A percentile compares a stretch with the other conserved stretches of the same genome.
Conservation (phyloP, 2,888 invertebrate species). For the Gymnoscelis rufifasciata region DNA sequence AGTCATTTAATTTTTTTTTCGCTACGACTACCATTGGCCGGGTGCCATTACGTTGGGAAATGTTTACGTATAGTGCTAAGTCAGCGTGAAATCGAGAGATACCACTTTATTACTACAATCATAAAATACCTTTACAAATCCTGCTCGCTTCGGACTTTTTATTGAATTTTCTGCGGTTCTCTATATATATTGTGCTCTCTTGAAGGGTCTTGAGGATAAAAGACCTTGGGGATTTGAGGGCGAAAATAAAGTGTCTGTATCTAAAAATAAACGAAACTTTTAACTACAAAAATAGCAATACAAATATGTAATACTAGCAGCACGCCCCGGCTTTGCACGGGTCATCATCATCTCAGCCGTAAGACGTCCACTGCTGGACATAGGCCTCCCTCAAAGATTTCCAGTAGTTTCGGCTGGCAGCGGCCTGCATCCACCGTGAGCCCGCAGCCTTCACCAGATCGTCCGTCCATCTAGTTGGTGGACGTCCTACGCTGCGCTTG, state of each 20-base stretch:
- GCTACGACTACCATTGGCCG: background rate
- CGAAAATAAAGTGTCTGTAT: constrained; percentile 1
- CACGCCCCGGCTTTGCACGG: too few relatives aligned
- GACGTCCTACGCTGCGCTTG: too few relatives aligned
- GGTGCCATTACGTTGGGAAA: background rate
- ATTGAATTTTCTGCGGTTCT: constrained; percentile 12
- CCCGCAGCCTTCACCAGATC: too few relatives aligned
- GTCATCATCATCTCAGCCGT: too few relatives aligned
- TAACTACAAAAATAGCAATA: background rate
- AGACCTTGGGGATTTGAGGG: constrained; percentile 4
- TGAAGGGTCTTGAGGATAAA: constrained; percentile 4
- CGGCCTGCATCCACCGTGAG: too few relatives aligned
- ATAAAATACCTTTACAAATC: constrained; percentile 7
- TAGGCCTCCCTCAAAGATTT: too few relatives aligned
- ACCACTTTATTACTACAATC: constrained; percentile 6
- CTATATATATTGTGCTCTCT: constrained; percentile 9
- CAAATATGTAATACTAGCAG: too few relatives aligned
- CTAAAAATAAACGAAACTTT: constrained; percentile 1
- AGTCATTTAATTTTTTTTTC: background rate
- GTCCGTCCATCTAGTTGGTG: too few relatives aligned
- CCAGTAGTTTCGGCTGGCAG: too few relatives aligned
- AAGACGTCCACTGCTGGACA: too few relatives aligned
- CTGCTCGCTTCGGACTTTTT: constrained; percentile 1
- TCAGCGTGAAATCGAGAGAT: background rate
- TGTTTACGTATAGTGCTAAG: background rate